Evolutionary conservation across 2,113 vertebrate species (phyloP).

Genomic region (Ceyx margarethae): DNA sequence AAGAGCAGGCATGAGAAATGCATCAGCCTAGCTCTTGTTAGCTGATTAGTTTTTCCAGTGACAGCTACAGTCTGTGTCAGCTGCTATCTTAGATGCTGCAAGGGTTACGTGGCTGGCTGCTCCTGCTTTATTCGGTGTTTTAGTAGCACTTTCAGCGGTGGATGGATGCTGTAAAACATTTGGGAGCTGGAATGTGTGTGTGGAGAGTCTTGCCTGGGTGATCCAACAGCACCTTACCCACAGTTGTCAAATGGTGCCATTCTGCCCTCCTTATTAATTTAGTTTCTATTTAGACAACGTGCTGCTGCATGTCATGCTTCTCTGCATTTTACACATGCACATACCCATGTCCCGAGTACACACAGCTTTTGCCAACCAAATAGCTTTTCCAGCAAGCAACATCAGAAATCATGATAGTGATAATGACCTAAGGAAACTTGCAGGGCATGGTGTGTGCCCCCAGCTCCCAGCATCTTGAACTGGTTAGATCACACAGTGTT

Average conservation of each 20-base stretch:
- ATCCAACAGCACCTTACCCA: neutral
- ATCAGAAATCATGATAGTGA: neutral
- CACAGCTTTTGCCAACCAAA: neutral
- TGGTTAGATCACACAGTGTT: neutral
- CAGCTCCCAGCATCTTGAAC: neutral
- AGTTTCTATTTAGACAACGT: neutral
- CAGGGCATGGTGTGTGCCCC: neutral
- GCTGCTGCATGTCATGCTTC: rapidly evolving
- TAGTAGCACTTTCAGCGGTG: neutral
- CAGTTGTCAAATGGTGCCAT: neutral
- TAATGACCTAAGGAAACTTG: neutral
- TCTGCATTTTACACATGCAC: neutral
- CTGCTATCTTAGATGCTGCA: neutral
- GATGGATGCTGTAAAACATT: neutral
- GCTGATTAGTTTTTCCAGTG: neutral
- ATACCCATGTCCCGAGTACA: rapidly evolving
- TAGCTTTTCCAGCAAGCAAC: neutral
- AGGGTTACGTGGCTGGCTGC: neutral
- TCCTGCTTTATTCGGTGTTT: neutral
- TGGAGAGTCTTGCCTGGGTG: neutral
- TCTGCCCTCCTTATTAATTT: neutral
- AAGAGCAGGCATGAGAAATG: neutral
- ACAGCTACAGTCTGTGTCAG: neutral
- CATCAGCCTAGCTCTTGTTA: neutral
- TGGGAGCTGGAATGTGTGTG: neutral